These are phyloP conservation scores for Lepus europaeus DNA, from an alignment of 2,113 vertebrate species.

Conservation along the genomic window DNA sequence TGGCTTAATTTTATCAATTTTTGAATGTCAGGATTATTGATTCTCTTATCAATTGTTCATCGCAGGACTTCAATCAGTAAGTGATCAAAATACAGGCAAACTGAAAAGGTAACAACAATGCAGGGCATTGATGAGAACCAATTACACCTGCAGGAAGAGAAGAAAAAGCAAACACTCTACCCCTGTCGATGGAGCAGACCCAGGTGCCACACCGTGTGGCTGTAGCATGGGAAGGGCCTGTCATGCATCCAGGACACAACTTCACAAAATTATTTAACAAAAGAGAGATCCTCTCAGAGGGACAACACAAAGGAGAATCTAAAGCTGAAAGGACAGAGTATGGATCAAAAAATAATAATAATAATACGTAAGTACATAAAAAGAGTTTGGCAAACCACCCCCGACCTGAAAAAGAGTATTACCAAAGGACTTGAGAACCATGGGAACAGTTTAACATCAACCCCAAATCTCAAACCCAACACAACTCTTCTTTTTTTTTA, in stretches of 20 bases:
- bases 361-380: background rate
- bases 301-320: background rate
- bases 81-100: slow-evolving; percentile 41
- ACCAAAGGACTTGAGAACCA: background rate
- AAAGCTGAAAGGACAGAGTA: background rate
- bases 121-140: background rate
- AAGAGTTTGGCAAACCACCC: background rate
- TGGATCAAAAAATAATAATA: background rate
- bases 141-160: background rate
- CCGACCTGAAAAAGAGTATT: background rate
- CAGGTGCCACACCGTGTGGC: too few relatives aligned
- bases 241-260: background rate
- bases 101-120: background rate
- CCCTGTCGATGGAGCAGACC: rapidly evolving
- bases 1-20: background rate
- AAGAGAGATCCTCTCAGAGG: background rate
- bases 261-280: too few relatives aligned
- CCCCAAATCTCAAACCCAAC: background rate
- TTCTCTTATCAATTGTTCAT: slow-evolving; percentile 5
- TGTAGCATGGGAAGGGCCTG: background rate
- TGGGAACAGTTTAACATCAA: background rate
- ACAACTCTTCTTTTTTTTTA: background rate
- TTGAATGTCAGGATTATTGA: background rate
- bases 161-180: background rate
- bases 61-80: background rate